These are phyloP conservation scores for Drosophila busckii DNA, from an alignment of 1,140 invertebrate species.

Conservation along the genomic window DNA sequence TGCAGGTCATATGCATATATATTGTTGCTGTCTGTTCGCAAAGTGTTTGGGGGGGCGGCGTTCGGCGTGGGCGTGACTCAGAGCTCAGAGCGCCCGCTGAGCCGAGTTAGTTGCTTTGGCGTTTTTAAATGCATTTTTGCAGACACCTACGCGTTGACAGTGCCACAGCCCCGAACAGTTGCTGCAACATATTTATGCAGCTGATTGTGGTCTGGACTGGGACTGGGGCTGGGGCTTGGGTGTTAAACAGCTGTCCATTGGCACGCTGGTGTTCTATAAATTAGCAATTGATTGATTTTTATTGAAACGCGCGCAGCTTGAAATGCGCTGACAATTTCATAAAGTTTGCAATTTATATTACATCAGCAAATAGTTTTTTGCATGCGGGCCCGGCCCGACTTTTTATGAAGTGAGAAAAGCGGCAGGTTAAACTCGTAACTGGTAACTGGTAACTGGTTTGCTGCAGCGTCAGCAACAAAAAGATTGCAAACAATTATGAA, in stretches of 20 bases:
- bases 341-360: conserved; percentile 28
- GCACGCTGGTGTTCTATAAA: conserved; percentile 53
- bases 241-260: conserved; percentile 62
- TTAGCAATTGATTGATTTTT: conserved; percentile 71
- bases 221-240: conserved; percentile 3
- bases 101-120: conserved; percentile 25
- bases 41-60: conserved; percentile 20
- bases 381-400: conserved; percentile 44
- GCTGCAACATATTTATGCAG: too few relatives aligned
- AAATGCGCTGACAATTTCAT: conserved; percentile 60
- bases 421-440: not conserved
- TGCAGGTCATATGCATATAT: conserved; percentile 5
- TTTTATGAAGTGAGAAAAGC: conserved; percentile 72
- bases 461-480: conserved; percentile 10
- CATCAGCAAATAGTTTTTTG: conserved; percentile 10
- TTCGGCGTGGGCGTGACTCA: conserved; percentile 41
- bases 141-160: conserved; percentile 64
- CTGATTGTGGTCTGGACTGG: not conserved
- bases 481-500: conserved; percentile 57
- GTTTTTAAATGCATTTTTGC: conserved; percentile 57
- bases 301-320: conserved; percentile 70
- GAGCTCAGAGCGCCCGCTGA: conserved; percentile 44
- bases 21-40: too few relatives aligned
- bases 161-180: too few relatives aligned
- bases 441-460: conserved; percentile 24